Conservation (phyloP, 2,888 invertebrate genomes). For the Ernsta delagoae region DNA sequence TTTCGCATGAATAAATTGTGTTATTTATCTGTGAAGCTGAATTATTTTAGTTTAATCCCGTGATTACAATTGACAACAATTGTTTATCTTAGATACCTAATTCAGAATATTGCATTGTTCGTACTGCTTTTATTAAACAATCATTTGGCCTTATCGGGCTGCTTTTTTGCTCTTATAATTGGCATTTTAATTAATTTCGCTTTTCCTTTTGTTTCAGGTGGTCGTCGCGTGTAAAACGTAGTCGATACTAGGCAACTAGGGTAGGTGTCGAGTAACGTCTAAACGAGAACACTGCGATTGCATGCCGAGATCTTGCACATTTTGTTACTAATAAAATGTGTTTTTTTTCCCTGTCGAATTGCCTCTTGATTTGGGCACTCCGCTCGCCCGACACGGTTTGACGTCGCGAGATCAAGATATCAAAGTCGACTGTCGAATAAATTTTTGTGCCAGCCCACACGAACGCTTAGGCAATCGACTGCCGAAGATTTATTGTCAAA, state of each 20-base stretch:
- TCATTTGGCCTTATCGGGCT: slow-evolving; percentile 36
- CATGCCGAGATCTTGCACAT: slow-evolving; percentile 40
- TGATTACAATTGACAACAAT: slow-evolving; percentile 4
- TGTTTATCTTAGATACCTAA: not conserved
- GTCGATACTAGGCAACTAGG: slow-evolving; percentile 73
- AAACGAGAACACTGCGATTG: slow-evolving; percentile 57
- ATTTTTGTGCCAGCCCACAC: slow-evolving; percentile 80
- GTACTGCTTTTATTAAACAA: slow-evolving; percentile 18
- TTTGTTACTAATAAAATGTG: slow-evolving; percentile 43
- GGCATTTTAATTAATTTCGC: slow-evolving; percentile 84
- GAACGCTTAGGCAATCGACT: slow-evolving; percentile 84
- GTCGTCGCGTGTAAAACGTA: slow-evolving; percentile 71
- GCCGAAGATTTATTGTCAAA: slow-evolving; percentile 82
- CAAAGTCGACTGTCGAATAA: slow-evolving; percentile 76
- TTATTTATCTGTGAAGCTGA: slow-evolving; percentile 18
- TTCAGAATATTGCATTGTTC: slow-evolving; percentile 1
- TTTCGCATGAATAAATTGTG: slow-evolving; percentile 27
- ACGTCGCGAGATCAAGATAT: slow-evolving; percentile 78
- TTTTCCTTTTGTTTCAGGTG: slow-evolving; percentile 85
- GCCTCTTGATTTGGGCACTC: slow-evolving; percentile 49
- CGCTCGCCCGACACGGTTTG: slow-evolving; percentile 57
- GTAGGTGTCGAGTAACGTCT: slow-evolving; percentile 63
- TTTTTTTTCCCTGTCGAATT: slow-evolving; percentile 49
- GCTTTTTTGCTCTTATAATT: slow-evolving; percentile 66
- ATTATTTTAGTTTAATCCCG: not conserved